Percentiles rank a stretch among this genome's conserved stretches.
Evolutionary conservation across 1,140 invertebrate genomes (phyloP).

Genomic region (Calosoma granatense): DNA sequence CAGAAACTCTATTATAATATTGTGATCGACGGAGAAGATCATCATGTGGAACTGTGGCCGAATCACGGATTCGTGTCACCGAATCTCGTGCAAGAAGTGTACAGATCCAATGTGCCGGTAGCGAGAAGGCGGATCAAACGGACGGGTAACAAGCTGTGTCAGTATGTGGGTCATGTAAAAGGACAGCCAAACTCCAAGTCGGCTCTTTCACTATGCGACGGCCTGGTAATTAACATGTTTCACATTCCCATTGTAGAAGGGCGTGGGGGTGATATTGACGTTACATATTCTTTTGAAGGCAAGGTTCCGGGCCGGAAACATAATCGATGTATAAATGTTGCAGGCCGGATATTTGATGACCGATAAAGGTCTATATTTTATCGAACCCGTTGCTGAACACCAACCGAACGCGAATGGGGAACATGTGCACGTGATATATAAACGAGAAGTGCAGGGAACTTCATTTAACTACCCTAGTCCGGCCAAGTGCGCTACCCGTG

Average conservation of each 20-base stretch:
- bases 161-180: constrained; percentile 42
- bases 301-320: background rate
- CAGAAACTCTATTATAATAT: constrained; percentile 41
- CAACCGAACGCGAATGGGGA: constrained; percentile 34
- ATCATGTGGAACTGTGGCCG: constrained; percentile 41
- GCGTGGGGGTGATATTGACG: too few relatives aligned
- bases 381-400: constrained; percentile 38
- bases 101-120: constrained; percentile 22
- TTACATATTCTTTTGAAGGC: too few relatives aligned
- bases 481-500: constrained; percentile 26
- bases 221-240: constrained; percentile 40
- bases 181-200: constrained; percentile 39
- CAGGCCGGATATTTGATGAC: constrained; percentile 39
- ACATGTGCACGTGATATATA: constrained; percentile 40
- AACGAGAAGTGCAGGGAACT: constrained; percentile 18
- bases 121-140: constrained; percentile 20
- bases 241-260: background rate
- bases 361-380: constrained; percentile 36
- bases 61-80: constrained; percentile 46
- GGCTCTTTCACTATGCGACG: constrained; percentile 49
- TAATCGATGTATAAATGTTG: constrained; percentile 12
- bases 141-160: constrained; percentile 37
- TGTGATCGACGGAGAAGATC: constrained; percentile 33
- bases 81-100: constrained; percentile 43
- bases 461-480: background rate